Base-by-base conservation (phyloP, 2,113 vertebrate species). In the Kryptolebias marmoratus region DNA sequence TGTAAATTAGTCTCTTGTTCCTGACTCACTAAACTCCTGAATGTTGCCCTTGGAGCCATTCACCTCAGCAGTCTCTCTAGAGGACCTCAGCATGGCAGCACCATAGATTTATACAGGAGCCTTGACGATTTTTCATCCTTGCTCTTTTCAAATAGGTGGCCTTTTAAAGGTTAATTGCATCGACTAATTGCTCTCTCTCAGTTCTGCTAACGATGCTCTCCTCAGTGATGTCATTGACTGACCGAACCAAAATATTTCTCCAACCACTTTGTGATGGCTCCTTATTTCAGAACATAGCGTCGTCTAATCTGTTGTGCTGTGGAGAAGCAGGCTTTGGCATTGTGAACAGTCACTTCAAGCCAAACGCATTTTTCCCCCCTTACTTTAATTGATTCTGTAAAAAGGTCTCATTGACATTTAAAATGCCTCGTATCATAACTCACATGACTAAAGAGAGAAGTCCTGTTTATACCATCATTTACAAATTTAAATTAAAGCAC, bases 81-180 rank as follows among this genome's bases (percentile, higher is more conserved):
- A 84, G 80, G 71, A 71, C 71, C 85, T 74, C 68, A 53, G 78
- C 69, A 85, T 84, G 75, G 87, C 85, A 85, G 74, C 66, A 77
- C 58, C 36, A 77, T 78, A 88, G 92, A 94, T 94, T 93, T 93
- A 94, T 93, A 87, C 74, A 57, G 4, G 60, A 30, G 68, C 67
- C 81, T 78, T 60, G 73, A 75, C 91, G 52, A 89, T 93, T 75
- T 92, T 91, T 92, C 89, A 92, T 91, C 74, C 75, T 45, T 14
- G 69, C 86, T 86, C 91, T 81, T 88, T 87, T 67, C 80, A 89
- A 86, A 89, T 88, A 73, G 83, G 83, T 80, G 87, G 83, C 86
- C 88, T 85, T 87, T 87, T 86, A 92, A 93, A 94, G 93, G 92
- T 93, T 93, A 93, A 94, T 91, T 92, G 91, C 88, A 10, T 73